Evolutionary conservation across 2,113 vertebrate species (phyloP).

Genomic region (Corydoras sp.): DNA sequence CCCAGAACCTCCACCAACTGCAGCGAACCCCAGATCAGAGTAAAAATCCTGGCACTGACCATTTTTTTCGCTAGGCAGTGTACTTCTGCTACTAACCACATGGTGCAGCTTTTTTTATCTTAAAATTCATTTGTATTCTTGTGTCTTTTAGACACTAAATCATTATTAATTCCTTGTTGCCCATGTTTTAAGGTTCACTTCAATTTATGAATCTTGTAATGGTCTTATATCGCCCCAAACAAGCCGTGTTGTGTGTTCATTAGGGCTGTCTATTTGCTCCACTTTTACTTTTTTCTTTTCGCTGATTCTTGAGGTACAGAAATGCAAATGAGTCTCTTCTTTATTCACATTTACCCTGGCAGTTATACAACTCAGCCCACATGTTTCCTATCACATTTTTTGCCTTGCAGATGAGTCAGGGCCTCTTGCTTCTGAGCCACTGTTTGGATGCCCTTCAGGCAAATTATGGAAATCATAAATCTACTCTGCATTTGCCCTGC

Average conservation of each 20-base stretch:
- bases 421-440: conserved; percentile 41
- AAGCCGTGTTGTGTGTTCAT: conserved; percentile 8
- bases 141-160: background rate
- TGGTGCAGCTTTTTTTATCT: background rate
- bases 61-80: background rate
- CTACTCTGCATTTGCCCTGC: conserved; percentile 36
- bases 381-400: conserved; percentile 40
- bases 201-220: conserved; percentile 9
- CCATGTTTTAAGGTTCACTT: conserved; percentile 7
- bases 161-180: conserved; percentile 8
- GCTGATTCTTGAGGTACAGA: conserved; percentile 6
- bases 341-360: conserved; percentile 5
- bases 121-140: background rate
- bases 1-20: too few relatives aligned
- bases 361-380: conserved; percentile 41
- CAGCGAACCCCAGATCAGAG: too few relatives aligned
- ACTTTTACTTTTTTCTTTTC: conserved; percentile 11
- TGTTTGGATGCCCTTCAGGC: conserved; percentile 47
- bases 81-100: background rate
- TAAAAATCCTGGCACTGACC: too few relatives aligned
- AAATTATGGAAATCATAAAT: conserved; percentile 49
- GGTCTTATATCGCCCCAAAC: background rate
- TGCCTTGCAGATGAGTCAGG: conserved; percentile 40
- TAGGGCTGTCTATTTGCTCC: conserved; percentile 23
- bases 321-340: conserved; percentile 28